These are phyloP conservation scores for Calyptomena viridis DNA, from an alignment of 2,113 vertebrate species.

Conservation along the genomic window DNA sequence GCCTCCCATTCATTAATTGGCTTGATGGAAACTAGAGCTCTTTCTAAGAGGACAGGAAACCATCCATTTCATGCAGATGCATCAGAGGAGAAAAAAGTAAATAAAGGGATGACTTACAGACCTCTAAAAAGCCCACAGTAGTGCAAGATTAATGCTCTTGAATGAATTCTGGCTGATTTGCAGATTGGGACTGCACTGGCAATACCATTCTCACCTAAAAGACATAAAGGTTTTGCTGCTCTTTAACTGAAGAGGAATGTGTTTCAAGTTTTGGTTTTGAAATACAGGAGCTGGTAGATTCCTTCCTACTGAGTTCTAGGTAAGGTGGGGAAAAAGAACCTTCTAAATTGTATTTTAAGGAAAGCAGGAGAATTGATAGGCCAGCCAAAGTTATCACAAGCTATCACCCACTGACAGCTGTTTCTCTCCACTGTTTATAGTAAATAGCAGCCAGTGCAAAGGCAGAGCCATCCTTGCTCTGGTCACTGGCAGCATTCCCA, in stretches of 20 bases:
- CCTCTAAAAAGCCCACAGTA: not conserved
- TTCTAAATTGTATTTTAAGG: not conserved
- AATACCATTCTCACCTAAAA: not conserved
- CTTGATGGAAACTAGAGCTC: constrained; percentile 27
- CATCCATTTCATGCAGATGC: not conserved
- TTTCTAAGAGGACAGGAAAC: not conserved
- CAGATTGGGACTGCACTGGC: not conserved
- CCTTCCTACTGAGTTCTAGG: not conserved
- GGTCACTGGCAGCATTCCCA: not conserved
- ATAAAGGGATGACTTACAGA: not conserved
- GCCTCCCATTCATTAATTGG: constrained; percentile 50
- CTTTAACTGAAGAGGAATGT: not conserved
- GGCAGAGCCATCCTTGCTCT: not conserved
- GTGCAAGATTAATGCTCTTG: not conserved
- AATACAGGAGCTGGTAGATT: not conserved
- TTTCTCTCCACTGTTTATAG: not conserved
- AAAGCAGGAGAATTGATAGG: not conserved
- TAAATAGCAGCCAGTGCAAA: not conserved
- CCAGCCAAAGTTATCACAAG: not conserved
- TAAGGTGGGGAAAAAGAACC: not conserved
- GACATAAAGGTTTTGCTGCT: not conserved
- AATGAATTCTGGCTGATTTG: not conserved
- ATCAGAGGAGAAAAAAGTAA: not conserved
- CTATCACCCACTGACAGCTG: not conserved
- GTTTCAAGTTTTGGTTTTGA: not conserved